Conservation (phyloP, 2,797 vertebrate genomes). For the Muscicapa comitata region DNA sequence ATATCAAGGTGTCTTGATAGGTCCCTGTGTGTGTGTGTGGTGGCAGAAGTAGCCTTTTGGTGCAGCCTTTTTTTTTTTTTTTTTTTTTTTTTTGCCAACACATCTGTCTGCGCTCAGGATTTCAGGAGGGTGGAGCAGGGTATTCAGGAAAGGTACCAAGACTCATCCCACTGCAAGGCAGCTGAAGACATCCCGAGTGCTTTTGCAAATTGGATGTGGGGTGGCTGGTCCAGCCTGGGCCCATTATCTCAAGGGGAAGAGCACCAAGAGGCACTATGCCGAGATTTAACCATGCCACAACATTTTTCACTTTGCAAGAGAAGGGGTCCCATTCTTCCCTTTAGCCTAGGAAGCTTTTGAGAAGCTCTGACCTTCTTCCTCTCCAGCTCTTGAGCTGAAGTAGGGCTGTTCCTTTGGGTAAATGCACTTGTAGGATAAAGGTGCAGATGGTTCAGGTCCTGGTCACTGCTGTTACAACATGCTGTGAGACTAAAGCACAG, state of each 20-base stretch:
- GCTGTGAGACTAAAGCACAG: not conserved
- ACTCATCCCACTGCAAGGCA: accelerated
- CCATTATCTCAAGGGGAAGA: not conserved
- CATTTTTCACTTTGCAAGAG: not conserved
- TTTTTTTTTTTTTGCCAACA: not conserved
- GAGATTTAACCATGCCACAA: not conserved
- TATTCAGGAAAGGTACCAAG: not conserved
- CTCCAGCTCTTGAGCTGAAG: not conserved
- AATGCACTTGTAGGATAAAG: not conserved
- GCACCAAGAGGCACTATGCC: not conserved
- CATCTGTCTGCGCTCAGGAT: not conserved
- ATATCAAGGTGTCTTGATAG: not conserved
- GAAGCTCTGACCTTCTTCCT: not conserved
- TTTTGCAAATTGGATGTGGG: not conserved
- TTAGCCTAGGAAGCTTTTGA: not conserved
- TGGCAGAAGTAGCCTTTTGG: not conserved
- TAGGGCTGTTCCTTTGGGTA: not conserved
- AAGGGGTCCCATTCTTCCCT: not conserved
- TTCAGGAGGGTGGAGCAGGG: not conserved
- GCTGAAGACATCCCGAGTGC: not conserved
- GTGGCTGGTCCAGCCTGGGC: not conserved
- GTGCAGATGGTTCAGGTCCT: not conserved
- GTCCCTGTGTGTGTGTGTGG: not conserved
- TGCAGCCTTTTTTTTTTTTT: not conserved
- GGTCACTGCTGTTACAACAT: not conserved